Percentiles rank a stretch among this genome's conserved stretches.
phyloP scores from a whole-genome alignment of 53 echinoderm and acorn worm genomes.

The Actinopyga echinites region DNA sequence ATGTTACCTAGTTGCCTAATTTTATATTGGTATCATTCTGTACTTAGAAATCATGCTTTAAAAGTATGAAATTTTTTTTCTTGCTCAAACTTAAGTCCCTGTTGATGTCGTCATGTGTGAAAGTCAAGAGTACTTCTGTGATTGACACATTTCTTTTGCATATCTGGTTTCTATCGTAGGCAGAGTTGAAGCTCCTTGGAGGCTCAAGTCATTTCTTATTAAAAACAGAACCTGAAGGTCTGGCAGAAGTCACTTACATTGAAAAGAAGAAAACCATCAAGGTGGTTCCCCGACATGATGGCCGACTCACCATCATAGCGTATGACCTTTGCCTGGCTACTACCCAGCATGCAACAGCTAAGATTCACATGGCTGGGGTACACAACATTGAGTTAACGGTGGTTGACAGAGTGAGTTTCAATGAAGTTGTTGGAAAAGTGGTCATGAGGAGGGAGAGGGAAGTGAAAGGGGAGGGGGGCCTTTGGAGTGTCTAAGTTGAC shows the following conservation, averaged over 20 bases:
- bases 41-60: no score
- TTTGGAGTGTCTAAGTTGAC: no score
- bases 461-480: no score
- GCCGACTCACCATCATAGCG: slow-evolving; percentile 73
- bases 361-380: slow-evolving; percentile 85
- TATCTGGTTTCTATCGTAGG: slow-evolving; percentile 51
- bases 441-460: no score
- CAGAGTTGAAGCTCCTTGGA: slow-evolving; percentile 67
- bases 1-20: no score
- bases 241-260: slow-evolving; percentile 74
- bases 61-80: no score
- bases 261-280: slow-evolving; percentile 91
- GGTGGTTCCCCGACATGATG: slow-evolving; percentile 67
- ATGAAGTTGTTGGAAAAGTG: not conserved
- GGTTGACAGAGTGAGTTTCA: slow-evolving; percentile 74
- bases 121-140: no score
- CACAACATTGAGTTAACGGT: slow-evolving; percentile 82
- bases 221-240: slow-evolving; percentile 55
- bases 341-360: slow-evolving; percentile 80
- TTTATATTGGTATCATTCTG: no score
- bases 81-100: no score
- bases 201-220: slow-evolving; percentile 90
- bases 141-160: no score
- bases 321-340: slow-evolving; percentile 87
- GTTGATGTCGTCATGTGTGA: no score